Evolutionary conservation across 2,113 vertebrate species (phyloP).

Genomic region (Penelope pileata): DNA sequence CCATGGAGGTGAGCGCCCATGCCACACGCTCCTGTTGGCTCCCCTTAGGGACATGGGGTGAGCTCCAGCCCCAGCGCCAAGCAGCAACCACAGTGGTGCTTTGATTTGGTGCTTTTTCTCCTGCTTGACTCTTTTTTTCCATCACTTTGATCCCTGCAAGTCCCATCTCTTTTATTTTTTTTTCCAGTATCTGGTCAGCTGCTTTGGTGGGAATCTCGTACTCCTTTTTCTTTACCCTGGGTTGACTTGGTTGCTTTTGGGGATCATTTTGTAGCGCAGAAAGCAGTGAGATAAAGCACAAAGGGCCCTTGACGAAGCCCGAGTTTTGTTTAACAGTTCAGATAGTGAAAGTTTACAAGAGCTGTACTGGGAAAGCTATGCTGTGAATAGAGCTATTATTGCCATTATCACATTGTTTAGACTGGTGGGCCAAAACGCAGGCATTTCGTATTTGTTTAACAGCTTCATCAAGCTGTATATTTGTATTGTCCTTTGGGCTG

Average conservation of each 20-base stretch:
- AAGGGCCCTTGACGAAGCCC: background rate
- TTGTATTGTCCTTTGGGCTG: background rate
- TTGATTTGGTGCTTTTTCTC: background rate
- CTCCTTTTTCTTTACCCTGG: background rate
- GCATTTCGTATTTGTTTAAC: background rate
- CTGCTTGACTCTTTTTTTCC: background rate
- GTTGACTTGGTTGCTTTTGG: background rate
- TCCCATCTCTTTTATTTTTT: accelerated
- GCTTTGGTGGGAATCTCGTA: background rate
- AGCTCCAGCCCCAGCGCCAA: background rate
- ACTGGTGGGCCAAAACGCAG: background rate
- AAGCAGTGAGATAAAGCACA: background rate
- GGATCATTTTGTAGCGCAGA: background rate
- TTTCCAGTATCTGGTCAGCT: background rate
- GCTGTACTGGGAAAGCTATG: background rate
- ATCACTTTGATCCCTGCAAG: accelerated
- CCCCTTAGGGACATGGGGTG: background rate
- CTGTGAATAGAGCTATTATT: background rate
- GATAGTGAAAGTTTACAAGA: conserved; percentile 53
- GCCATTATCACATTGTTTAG: background rate
- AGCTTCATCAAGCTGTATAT: background rate
- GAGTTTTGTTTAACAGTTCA: conserved; percentile 16
- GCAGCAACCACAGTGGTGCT: background rate
- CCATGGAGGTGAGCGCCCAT: accelerated
- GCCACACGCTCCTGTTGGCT: background rate